phyloP scores from a whole-genome alignment of 92 coral and sea anemone species.

The Bergia puertoricense region DNA sequence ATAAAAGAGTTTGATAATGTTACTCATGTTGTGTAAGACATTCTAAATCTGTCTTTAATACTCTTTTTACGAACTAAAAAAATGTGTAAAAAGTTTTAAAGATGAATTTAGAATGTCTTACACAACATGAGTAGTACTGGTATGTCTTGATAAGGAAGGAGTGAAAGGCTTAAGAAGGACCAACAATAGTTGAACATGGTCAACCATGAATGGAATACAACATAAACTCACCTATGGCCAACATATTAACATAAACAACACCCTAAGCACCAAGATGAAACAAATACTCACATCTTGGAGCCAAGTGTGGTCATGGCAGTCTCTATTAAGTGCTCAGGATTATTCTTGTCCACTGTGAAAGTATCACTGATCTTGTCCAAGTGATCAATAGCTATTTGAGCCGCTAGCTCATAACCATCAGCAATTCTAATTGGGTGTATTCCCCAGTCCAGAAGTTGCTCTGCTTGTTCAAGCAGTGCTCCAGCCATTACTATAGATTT shows the following conservation, averaged over 20 bases:
- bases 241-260: too few species aligned
- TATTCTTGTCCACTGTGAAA: conserved; percentile 83
- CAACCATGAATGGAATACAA: not conserved
- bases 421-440: conserved; percentile 98
- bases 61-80: too few species aligned
- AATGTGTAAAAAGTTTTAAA: too few species aligned
- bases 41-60: too few species aligned
- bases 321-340: conserved; percentile 83
- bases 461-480: conserved; percentile 97
- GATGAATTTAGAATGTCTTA: too few species aligned
- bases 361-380: conserved; percentile 94
- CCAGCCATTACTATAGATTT: conserved; percentile 84
- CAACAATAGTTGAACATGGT: too few species aligned
- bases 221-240: not conserved
- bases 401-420: conserved; percentile 98
- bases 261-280: not conserved
- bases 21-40: too few species aligned
- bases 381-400: conserved; percentile 89
- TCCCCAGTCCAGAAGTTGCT: conserved; percentile 98
- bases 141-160: too few species aligned
- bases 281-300: conserved; percentile 87
- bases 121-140: too few species aligned
- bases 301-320: conserved; percentile 99
- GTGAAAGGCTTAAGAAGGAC: too few species aligned
- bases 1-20: too few species aligned